These are phyloP conservation scores for Nerophis lumbriciformis DNA, from an alignment of 2,113 vertebrate genomes.

Conservation along the genomic window DNA sequence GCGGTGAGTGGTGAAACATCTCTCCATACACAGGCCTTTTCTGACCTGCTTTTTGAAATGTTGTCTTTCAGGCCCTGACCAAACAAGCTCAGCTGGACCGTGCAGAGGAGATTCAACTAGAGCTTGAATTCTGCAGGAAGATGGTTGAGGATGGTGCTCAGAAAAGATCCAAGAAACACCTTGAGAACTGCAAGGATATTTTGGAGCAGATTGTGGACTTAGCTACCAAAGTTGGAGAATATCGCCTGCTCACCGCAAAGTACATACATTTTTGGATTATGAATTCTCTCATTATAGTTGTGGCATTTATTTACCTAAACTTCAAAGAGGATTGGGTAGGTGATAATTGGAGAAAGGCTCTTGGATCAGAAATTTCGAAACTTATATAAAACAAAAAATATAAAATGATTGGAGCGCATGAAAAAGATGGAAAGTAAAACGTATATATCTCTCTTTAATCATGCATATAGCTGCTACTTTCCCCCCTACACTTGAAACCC, in stretches of 20 bases:
- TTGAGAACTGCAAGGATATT: constrained; percentile 73
- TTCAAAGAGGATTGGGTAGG: too few relatives aligned
- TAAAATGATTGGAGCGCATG: too few relatives aligned
- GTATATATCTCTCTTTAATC: too few relatives aligned
- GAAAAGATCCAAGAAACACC: constrained; percentile 75
- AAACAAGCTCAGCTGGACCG: constrained; percentile 75
- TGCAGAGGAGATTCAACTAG: constrained; percentile 72
- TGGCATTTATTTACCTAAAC: too few relatives aligned
- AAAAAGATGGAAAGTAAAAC: too few relatives aligned
- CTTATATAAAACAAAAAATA: too few relatives aligned
- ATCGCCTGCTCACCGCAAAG: constrained; percentile 79
- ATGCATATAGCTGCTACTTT: too few relatives aligned
- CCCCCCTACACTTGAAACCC: too few relatives aligned
- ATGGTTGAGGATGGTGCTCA: constrained; percentile 75
- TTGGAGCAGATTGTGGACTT: constrained; percentile 83
- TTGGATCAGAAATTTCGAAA: too few relatives aligned
- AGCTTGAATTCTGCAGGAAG: constrained; percentile 70
- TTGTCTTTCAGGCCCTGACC: constrained; percentile 74
- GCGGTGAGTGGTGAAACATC: constrained; percentile 70
- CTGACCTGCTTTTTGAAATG: background rate
- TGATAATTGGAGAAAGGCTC: too few relatives aligned
- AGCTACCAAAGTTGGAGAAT: constrained; percentile 81
- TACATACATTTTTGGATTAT: constrained; percentile 57
- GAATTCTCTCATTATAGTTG: background rate
- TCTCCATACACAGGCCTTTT: constrained; percentile 2